phyloP scores from a whole-genome alignment of 2,113 vertebrate genomes.

The Xiphorhynchus elegans region DNA sequence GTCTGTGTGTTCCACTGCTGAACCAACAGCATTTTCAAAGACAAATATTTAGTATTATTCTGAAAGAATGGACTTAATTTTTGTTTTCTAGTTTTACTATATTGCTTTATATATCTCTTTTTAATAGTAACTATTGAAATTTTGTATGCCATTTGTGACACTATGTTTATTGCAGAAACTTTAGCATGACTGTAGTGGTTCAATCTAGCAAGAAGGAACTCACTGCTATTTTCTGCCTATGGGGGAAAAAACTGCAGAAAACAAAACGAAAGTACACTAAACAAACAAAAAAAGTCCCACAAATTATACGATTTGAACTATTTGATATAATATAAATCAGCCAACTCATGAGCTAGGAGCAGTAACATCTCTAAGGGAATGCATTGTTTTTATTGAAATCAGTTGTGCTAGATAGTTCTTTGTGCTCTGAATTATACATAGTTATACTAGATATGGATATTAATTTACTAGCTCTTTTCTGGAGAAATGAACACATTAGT shows the following conservation, averaged over 20 bases:
- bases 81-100: background rate
- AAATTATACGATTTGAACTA: background rate
- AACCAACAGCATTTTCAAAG: background rate
- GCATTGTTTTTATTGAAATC: accelerated
- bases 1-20: background rate
- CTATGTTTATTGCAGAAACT: background rate
- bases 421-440: background rate
- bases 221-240: background rate
- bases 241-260: background rate
- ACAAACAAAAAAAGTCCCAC: background rate
- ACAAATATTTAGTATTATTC: background rate
- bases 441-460: background rate
- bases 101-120: accelerated
- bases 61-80: background rate
- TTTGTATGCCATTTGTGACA: background rate
- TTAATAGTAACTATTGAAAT: background rate
- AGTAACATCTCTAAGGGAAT: background rate
- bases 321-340: background rate
- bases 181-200: background rate
- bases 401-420: background rate
- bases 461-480: background rate
- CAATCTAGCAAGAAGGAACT: background rate
- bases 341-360: background rate
- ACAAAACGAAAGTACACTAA: background rate
- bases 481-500: background rate